Percentiles rank a stretch among this genome's conserved stretches.
Evolutionary conservation across 2,113 vertebrate species (phyloP).

Genomic region (Riparia riparia): DNA sequence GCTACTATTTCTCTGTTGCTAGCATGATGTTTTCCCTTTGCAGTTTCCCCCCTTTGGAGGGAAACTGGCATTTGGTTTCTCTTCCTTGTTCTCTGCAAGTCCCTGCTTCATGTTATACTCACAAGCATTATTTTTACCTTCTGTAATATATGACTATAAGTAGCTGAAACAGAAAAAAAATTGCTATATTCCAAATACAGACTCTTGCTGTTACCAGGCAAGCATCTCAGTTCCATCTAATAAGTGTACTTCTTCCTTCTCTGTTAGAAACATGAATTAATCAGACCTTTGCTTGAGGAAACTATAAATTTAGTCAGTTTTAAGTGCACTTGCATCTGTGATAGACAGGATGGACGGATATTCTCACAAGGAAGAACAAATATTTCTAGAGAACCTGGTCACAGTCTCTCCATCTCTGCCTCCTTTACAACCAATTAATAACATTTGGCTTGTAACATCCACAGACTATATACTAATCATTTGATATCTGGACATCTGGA

Average conservation of each 20-base stretch:
- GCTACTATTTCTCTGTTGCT: background rate
- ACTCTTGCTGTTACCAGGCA: background rate
- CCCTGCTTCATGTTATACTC: background rate
- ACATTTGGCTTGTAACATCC: background rate
- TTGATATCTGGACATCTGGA: conserved; percentile 27
- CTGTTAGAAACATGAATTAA: background rate
- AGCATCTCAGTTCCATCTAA: background rate
- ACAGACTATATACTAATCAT: background rate
- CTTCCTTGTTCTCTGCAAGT: background rate
- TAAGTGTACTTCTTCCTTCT: background rate
- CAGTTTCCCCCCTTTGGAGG: background rate
- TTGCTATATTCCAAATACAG: background rate
- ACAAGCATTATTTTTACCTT: background rate
- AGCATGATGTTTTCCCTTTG: background rate
- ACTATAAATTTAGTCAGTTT: background rate
- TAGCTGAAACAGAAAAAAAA: background rate
- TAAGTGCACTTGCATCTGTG: background rate
- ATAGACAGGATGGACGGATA: background rate
- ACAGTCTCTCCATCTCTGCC: background rate
- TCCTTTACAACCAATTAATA: conserved; percentile 5
- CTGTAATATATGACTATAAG: background rate
- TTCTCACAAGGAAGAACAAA: background rate
- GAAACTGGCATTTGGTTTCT: background rate
- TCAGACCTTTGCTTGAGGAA: background rate
- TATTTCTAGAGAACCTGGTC: background rate